Conservation (phyloP, 2,113 vertebrate genomes). For the Silurus glanis region DNA sequence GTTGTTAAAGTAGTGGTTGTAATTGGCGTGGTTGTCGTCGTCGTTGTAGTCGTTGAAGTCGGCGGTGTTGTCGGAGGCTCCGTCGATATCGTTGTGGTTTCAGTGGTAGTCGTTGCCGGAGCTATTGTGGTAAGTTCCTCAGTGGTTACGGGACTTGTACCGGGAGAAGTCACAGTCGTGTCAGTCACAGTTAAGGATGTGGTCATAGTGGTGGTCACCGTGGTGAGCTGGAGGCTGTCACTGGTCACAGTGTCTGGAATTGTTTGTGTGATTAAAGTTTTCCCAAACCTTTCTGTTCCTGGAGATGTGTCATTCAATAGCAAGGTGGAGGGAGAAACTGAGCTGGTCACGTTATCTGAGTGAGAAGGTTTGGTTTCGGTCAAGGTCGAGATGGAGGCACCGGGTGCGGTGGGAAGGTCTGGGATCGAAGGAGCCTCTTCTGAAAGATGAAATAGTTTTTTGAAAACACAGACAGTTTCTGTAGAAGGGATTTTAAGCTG, state of each 20-base stretch:
- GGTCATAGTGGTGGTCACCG: conserved; percentile 50
- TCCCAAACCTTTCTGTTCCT: conserved; percentile 54
- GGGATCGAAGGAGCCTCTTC: conserved; percentile 64
- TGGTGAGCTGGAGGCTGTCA: conserved; percentile 62
- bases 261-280: conserved; percentile 39
- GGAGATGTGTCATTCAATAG: conserved; percentile 65
- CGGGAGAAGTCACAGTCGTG: conserved; percentile 41
- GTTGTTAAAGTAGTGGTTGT: conserved; percentile 47
- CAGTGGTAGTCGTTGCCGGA: conserved; percentile 20
- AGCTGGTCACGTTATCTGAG: conserved; percentile 65
- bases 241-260: conserved; percentile 61
- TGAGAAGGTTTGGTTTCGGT: conserved; percentile 68
- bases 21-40: conserved; percentile 56
- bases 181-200: conserved; percentile 64
- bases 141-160: conserved; percentile 12
- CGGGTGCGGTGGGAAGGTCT: conserved; percentile 70
- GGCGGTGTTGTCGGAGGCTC: conserved; percentile 38
- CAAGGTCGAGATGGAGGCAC: conserved; percentile 63
- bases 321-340: conserved; percentile 65
- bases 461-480: background rate
- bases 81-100: conserved; percentile 31
- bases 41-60: conserved; percentile 52
- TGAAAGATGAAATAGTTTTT: conserved; percentile 42
- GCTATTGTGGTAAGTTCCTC: conserved; percentile 33
- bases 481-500: background rate